Conservation (phyloP, 2,797 vertebrate genomes). For the Channallabes apus region DNA sequence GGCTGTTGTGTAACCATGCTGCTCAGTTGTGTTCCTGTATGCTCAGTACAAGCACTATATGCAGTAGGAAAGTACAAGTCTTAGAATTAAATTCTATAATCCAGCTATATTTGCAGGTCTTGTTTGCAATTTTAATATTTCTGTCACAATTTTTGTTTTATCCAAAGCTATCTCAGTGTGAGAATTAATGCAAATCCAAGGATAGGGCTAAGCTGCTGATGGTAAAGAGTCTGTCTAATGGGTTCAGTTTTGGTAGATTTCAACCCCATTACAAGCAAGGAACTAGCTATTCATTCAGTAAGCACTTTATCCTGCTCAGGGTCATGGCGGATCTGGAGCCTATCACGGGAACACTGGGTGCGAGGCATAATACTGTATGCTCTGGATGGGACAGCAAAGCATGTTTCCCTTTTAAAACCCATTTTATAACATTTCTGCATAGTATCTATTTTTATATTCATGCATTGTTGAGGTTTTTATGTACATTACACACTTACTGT, state of each 20-base stretch:
- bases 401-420: not conserved
- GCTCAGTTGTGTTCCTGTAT: not conserved
- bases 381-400: not conserved
- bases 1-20: not conserved
- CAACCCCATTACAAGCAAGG: not conserved
- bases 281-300: constrained; percentile 1
- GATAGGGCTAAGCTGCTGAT: not conserved
- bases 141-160: not conserved
- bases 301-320: not conserved
- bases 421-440: not conserved
- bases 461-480: not conserved
- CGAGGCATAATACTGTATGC: not conserved
- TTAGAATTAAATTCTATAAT: too few relatives aligned
- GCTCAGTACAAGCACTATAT: not conserved
- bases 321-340: not conserved
- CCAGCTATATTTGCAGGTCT: too few relatives aligned
- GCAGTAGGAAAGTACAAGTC: too few relatives aligned
- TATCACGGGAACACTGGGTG: not conserved
- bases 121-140: too few relatives aligned
- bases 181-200: not conserved
- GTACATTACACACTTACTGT: not conserved
- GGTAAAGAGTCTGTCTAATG: not conserved
- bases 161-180: not conserved
- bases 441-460: not conserved
- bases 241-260: not conserved